phyloP scores from a whole-genome alignment of 2,797 vertebrate species.

The Discoglossus pictus region DNA sequence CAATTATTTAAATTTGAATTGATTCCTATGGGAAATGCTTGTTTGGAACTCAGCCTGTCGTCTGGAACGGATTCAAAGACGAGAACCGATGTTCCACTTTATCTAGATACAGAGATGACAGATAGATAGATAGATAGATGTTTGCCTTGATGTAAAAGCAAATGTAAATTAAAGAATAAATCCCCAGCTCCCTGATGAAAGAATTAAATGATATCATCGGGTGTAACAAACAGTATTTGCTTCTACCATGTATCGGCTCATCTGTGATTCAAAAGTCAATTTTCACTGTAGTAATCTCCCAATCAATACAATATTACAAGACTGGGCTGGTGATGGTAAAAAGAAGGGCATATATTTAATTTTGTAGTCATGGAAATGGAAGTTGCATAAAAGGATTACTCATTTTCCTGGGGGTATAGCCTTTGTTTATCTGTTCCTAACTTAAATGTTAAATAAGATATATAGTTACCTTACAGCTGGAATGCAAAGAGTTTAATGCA shows the following conservation, averaged over 20 bases:
- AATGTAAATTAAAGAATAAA: no score
- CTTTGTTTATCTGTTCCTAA: conserved; percentile 65
- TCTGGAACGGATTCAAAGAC: no score
- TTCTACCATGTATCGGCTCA: conserved; percentile 62
- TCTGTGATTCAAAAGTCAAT: conserved; percentile 69
- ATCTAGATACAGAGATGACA: no score
- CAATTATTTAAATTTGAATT: no score
- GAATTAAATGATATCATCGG: no score
- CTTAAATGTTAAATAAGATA: conserved; percentile 61
- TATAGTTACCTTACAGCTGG: conserved; percentile 55
- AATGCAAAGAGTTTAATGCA: conserved; percentile 56
- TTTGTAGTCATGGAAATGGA: conserved; percentile 67
- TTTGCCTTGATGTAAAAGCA: no score
- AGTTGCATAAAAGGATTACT: conserved; percentile 64
- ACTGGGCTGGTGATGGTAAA: conserved; percentile 67
- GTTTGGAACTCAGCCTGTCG: no score
- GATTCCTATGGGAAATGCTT: no score
- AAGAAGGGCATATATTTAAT: conserved; percentile 71
- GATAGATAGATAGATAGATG: no score
- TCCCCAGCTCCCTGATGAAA: no score
- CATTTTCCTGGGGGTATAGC: conserved; percentile 66
- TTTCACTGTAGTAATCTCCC: conserved; percentile 73
- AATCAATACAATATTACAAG: conserved; percentile 73
- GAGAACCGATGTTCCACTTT: no score
- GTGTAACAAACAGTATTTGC: no score